Evolutionary conservation across 2,888 invertebrate genomes (phyloP), one percentile per base, ranked within the genome.

Genomic region (Neria commutata): DNA sequence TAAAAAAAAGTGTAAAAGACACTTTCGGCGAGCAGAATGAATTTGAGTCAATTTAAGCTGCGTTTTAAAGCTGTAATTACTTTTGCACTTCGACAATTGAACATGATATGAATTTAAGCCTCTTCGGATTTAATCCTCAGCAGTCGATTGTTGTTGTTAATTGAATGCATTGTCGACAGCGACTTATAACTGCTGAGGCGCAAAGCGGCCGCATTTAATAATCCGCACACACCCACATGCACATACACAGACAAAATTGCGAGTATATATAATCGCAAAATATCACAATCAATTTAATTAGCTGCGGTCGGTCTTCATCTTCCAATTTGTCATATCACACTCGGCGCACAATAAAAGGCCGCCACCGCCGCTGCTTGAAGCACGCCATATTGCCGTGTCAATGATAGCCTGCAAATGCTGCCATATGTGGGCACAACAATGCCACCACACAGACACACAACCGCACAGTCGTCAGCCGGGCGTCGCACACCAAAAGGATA

Each of bases 401-500:
- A 46, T 47, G 23, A 21, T 46, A 24, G n/a, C 19, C n/a, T 33
- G 24, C 52, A 58, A 61, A 61, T 61, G 61, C 33, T 58, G 58
- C 55, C 61, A 61, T 61, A 61, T 61, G 61, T 34, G 54, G 40
- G 48, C n/a, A 52, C 48, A 58, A 58, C 60, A 61, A 61, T 49
- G 54, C 49, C 50, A 29, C 53, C 10, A 5, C 37, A 14, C 29
- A 52, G 47, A 33, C 49, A 33, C n/a, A n/a, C n/a, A n/a, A n/a
- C n/a, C n/a, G n/a, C n/a, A n/a, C n/a, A n/a, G n/a, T n/a, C n/a
- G n/a, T n/a, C n/a, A n/a, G 37, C n/a, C 37, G n/a, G 37, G 11
- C 37, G n/a, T 37, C 29, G 11, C 29, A 29, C 19, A 21, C 19
- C 14, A 47, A 54, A 54, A 61, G 65, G 68, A 68, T 68, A 68